phyloP scores from a whole-genome alignment of 2,888 invertebrate genomes.

The Hipparchia sbordonii region DNA sequence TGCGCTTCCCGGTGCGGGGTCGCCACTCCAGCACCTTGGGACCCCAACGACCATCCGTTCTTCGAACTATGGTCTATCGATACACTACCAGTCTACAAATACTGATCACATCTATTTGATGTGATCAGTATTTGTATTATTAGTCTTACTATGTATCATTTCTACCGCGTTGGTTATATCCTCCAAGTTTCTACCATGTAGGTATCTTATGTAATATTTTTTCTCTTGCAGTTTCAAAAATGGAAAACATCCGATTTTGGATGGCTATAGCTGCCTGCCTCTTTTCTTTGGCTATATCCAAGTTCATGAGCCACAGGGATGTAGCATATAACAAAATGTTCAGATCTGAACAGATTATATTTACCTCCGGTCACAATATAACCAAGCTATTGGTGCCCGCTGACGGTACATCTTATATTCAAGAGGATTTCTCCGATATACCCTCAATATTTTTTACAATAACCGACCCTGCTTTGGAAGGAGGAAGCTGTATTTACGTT shows the following conservation, averaged over 20 bases:
- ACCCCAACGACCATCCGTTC: too few relatives aligned
- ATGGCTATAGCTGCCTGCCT: slow-evolving; percentile 7
- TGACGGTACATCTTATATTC: slow-evolving; percentile 52
- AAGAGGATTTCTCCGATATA: slow-evolving; percentile 53
- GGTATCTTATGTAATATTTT: background rate
- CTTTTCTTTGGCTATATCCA: slow-evolving; percentile 13
- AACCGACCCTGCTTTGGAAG: slow-evolving; percentile 55
- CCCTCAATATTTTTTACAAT: slow-evolving; percentile 67
- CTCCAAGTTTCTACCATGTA: too few relatives aligned
- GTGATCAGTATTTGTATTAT: too few relatives aligned
- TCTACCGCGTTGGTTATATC: too few relatives aligned
- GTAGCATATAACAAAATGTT: slow-evolving; percentile 48
- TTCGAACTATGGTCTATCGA: too few relatives aligned
- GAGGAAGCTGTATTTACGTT: slow-evolving; percentile 66
- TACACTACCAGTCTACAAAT: too few relatives aligned
- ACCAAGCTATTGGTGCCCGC: slow-evolving; percentile 61
- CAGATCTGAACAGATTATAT: slow-evolving; percentile 58
- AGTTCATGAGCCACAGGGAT: slow-evolving; percentile 30
- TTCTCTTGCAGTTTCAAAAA: slow-evolving; percentile 29
- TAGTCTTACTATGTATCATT: too few relatives aligned
- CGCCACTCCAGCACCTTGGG: too few relatives aligned
- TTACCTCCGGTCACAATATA: slow-evolving; percentile 59
- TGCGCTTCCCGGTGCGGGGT: too few relatives aligned
- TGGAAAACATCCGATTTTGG: background rate
- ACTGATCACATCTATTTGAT: too few relatives aligned